Percentiles rank a stretch among this genome's conserved stretches.
Conservation (phyloP, 1,140 invertebrate species). For the Ceratina australensis region DNA sequence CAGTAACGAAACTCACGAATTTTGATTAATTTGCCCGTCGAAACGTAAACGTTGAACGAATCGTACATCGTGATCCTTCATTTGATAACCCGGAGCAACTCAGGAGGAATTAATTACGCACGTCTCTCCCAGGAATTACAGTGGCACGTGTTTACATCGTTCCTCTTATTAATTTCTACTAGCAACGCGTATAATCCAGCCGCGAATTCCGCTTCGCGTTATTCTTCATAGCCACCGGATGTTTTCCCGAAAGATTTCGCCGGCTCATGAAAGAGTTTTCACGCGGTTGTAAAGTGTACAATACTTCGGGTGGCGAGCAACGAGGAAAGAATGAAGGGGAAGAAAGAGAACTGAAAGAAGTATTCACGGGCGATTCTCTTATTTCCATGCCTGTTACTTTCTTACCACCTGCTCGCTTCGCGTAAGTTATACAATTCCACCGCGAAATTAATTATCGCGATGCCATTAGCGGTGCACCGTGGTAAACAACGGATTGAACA, state of each 20-base stretch:
- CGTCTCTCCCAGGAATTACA: not conserved
- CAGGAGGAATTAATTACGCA: constrained; percentile 29
- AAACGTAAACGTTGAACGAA: not conserved
- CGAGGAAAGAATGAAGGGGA: constrained; percentile 9
- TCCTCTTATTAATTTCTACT: constrained; percentile 39
- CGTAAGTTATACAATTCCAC: constrained; percentile 3
- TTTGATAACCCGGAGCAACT: not conserved
- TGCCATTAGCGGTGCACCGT: constrained; percentile 52
- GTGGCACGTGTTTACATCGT: constrained; percentile 30
- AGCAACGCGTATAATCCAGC: constrained; percentile 4
- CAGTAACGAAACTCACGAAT: not conserved
- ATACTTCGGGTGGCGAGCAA: not conserved
- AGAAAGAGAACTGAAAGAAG: constrained; percentile 8
- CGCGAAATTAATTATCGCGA: constrained; percentile 44
- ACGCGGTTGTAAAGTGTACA: constrained; percentile 2
- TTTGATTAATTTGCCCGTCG: not conserved
- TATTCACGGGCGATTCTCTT: constrained; percentile 33
- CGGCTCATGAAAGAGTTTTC: not conserved
- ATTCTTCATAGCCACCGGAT: not conserved
- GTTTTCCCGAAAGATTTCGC: not conserved
- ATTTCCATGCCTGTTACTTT: constrained; percentile 44
- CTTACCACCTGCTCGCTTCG: not conserved
- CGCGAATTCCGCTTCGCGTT: not conserved
- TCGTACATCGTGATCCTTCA: not conserved
- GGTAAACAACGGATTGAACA: constrained; percentile 14